Evolutionary conservation across 2,888 invertebrate genomes (phyloP), one percentile per base, ranked within the genome.

Genomic region (Drosophila neotestacea): DNA sequence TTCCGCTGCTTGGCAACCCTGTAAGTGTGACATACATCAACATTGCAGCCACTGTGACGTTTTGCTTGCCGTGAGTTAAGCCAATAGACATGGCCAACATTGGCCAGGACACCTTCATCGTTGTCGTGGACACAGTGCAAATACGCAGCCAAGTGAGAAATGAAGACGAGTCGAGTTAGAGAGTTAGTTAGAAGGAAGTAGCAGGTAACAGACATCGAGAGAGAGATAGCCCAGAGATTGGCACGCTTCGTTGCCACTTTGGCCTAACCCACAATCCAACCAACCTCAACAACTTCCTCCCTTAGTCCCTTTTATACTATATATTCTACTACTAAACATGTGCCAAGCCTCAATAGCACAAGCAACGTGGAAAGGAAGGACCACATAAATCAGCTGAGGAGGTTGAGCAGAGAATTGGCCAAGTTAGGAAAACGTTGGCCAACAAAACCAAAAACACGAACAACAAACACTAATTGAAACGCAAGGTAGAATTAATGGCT

Each of bases 121-220:
- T 61, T 46, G 27, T 22, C 16, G 39, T 61, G 46, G 27, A 70
- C 59, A 62, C 72, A 72, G 70, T 62, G 88, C 76, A 85, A 88
- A 85, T 82, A 82, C 76, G 73, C 87, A 89, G 63, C 86, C 86
- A 85, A 83, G 85, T 89, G 88, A 81, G 83, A 89, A 89, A 90
- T 90, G 86, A 90, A 89, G 89, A 89, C 88, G 89, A 47, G 58
- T 10, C 55, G 58, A 47, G 36, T 58, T 58, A 16, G 39, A 39
- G 38, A 89, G 89, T 88, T 89, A 77, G 89, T 89, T 80, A 85
- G 46, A 47, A 11, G 32, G 11, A 16, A 16, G 16, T 80, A 85
- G 22, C 1, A 22, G 22, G 22, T 22, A 22, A 22, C 30, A 39
- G 52, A 28, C 41, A 41, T 30, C 5, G 32, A 32, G 9, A 39